Percentiles rank a stretch among this genome's conserved stretches.
phyloP scores from a whole-genome alignment of 2,888 invertebrate genomes.

The Drosophila incognita region DNA sequence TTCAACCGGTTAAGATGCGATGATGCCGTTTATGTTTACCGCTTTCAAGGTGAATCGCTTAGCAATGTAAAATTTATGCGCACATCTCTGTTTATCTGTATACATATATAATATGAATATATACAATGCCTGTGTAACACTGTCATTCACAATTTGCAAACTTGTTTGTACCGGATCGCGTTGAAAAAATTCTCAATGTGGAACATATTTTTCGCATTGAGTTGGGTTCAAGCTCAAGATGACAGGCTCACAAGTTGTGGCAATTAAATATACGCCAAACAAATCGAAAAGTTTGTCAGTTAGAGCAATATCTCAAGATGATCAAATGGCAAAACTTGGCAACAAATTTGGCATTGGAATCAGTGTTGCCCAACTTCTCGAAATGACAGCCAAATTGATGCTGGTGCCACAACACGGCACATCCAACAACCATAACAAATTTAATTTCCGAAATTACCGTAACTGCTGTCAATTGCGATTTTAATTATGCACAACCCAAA shows the following conservation, averaged over 20 bases:
- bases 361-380: background rate
- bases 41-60: slow-evolving; percentile 67
- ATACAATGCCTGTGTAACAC: slow-evolving; percentile 40
- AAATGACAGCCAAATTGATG: slow-evolving; percentile 36
- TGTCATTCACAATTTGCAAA: slow-evolving; percentile 68
- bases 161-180: slow-evolving; percentile 45
- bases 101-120: background rate
- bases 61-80: slow-evolving; percentile 59
- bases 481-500: slow-evolving; percentile 51
- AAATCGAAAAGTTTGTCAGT: slow-evolving; percentile 49
- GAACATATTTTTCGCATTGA: slow-evolving; percentile 37
- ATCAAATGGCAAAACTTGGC: slow-evolving; percentile 20
- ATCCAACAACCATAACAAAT: slow-evolving; percentile 61
- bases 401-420: slow-evolving; percentile 27
- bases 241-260: slow-evolving; percentile 38
- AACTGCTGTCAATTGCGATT: slow-evolving; percentile 54
- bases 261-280: slow-evolving; percentile 57
- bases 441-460: slow-evolving; percentile 35
- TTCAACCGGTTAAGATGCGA: slow-evolving; percentile 65
- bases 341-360: slow-evolving; percentile 7
- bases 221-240: slow-evolving; percentile 41
- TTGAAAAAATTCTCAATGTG: slow-evolving; percentile 33
- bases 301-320: slow-evolving; percentile 4
- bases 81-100: slow-evolving; percentile 9
- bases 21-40: slow-evolving; percentile 41